A percentile compares a stretch with the other conserved stretches of the same genome.
These are phyloP conservation scores for Solenodon paradoxus DNA, from an alignment of 2,113 vertebrate genomes.

Conservation along the genomic window DNA sequence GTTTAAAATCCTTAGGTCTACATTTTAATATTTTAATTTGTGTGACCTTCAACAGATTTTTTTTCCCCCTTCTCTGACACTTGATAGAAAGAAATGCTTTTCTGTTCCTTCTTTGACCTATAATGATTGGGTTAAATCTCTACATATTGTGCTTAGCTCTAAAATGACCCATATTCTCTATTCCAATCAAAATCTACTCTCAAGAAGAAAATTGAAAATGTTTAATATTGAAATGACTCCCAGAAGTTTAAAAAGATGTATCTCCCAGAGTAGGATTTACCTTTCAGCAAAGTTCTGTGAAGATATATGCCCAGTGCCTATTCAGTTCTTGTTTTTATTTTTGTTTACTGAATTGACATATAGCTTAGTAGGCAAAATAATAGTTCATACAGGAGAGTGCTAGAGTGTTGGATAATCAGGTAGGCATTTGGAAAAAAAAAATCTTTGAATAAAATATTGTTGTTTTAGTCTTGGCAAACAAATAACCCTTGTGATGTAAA, in stretches of 20 bases:
- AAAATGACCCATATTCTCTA: background rate
- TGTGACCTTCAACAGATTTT: background rate
- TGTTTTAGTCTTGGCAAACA: background rate
- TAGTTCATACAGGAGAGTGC: background rate
- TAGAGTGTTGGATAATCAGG: background rate
- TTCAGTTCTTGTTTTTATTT: background rate
- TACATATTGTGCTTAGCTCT: background rate
- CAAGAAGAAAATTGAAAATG: background rate
- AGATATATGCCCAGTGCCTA: background rate
- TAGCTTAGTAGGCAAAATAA: background rate
- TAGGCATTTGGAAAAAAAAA: background rate
- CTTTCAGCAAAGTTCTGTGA: constrained; percentile 13
- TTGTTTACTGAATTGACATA: background rate
- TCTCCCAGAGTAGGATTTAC: background rate
- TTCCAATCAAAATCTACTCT: background rate
- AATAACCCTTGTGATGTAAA: background rate
- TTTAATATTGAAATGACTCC: background rate
- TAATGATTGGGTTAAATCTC: background rate
- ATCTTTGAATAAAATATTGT: background rate
- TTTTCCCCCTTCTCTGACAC: background rate
- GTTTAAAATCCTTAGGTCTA: background rate
- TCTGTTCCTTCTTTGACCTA: background rate
- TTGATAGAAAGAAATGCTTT: background rate
- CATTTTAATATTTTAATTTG: constrained; percentile 4
- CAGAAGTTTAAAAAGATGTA: background rate